Evolutionary conservation across 2,797 vertebrate genomes (phyloP).

Genomic region (Onychomys arenicola): DNA sequence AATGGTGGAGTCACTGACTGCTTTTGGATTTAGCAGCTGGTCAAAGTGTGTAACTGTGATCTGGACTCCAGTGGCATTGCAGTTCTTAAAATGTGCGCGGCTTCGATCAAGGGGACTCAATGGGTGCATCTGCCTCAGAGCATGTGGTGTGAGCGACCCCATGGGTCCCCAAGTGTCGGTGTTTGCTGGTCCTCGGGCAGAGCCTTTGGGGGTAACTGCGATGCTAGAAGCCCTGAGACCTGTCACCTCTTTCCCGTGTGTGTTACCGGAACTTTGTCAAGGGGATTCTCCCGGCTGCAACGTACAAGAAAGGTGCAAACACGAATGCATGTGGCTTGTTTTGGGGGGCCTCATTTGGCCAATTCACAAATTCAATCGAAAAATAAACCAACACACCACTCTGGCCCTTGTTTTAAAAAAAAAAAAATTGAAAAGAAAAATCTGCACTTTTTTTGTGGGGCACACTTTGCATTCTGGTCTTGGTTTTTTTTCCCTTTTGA

Average conservation of each 20-base stretch:
- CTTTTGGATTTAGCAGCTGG: conserved; percentile 85
- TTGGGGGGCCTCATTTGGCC: conserved; percentile 94
- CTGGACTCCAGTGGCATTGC: conserved; percentile 84
- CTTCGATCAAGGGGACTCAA: conserved; percentile 81
- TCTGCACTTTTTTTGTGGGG: conserved; percentile 89
- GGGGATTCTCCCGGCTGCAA: conserved; percentile 95
- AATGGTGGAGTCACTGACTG: conserved; percentile 83
- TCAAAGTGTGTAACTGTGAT: conserved; percentile 84
- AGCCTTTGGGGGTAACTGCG: conserved; percentile 82
- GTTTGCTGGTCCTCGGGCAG: conserved; percentile 89
- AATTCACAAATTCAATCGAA: conserved; percentile 87
- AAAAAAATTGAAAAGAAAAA: conserved; percentile 73
- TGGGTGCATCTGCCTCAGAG: conserved; percentile 81
- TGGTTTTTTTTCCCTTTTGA: conserved; percentile 96
- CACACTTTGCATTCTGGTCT: conserved; percentile 92
- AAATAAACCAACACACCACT: conserved; percentile 87
- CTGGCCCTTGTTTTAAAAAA: conserved; percentile 86
- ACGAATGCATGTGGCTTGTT: conserved; percentile 99
- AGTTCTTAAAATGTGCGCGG: conserved; percentile 81
- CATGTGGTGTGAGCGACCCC: conserved; percentile 82
- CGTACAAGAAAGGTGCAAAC: conserved; percentile 99
- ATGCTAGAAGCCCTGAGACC: conserved; percentile 63
- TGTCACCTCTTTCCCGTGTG: conserved; percentile 80
- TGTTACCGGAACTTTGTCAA: conserved; percentile 87
- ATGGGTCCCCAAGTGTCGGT: conserved; percentile 87